Evolutionary conservation across 2,888 invertebrate species (phyloP).

Genomic region (Ichneumoninae sp.): DNA sequence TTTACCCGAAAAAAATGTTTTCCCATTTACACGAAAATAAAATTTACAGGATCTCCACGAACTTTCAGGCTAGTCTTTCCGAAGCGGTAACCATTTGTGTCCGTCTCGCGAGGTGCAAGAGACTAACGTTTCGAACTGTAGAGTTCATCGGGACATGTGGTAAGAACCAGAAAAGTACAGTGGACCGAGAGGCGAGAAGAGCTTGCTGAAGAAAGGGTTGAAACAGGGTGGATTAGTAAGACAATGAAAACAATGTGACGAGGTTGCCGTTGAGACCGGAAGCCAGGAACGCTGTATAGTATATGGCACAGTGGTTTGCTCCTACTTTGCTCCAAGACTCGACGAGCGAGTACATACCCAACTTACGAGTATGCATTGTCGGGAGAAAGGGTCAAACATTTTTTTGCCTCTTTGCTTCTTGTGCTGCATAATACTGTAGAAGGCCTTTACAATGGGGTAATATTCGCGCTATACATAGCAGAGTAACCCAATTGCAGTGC

Average conservation of each 20-base stretch:
- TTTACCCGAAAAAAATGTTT: no score
- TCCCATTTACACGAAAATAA: not conserved
- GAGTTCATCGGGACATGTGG: slow-evolving; percentile 41
- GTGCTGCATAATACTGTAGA: not conserved
- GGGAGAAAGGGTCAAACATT: slow-evolving; percentile 60
- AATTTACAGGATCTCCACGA: not conserved
- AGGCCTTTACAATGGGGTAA: not conserved
- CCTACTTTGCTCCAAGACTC: slow-evolving; percentile 21
- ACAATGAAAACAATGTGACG: slow-evolving; percentile 73
- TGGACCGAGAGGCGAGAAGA: not conserved
- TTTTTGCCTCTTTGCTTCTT: slow-evolving; percentile 19
- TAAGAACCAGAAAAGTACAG: slow-evolving; percentile 82
- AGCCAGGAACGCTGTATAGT: slow-evolving; percentile 24
- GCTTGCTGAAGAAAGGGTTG: slow-evolving; percentile 16
- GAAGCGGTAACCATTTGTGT: not conserved
- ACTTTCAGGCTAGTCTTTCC: not conserved
- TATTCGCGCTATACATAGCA: not conserved
- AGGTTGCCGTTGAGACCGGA: slow-evolving; percentile 16
- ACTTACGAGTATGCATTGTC: slow-evolving; percentile 70
- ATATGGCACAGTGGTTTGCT: slow-evolving; percentile 4
- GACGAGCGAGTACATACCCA: slow-evolving; percentile 38
- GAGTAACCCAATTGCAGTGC: not conserved
- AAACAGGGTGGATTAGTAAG: slow-evolving; percentile 60
- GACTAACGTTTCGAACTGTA: not conserved
- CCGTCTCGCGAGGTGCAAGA: not conserved